Base-by-base conservation (phyloP, 2,888 invertebrate genomes). In the Macrosoma leucophasiata region DNA sequence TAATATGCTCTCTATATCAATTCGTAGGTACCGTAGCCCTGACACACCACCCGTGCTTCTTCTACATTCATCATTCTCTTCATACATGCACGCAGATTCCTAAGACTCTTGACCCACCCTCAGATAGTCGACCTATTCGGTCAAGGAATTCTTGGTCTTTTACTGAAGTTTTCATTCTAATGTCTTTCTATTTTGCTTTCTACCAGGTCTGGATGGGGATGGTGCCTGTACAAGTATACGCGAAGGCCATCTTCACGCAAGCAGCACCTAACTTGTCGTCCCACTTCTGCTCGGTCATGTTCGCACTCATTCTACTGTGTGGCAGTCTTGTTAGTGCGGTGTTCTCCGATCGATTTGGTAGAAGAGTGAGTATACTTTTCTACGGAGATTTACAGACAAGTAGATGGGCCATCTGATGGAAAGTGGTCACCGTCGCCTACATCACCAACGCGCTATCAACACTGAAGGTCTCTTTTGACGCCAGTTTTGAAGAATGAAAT, bases 261-360 rank as follows among this genome's bases (percentile, higher is more conserved):
- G 78, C 89, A 0, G 86, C 86, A 1, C 86, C 86, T 2, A 62
- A 64, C 1, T 46, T 84, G 1, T 78, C 78, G 0, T 73, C 87
- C 0, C 73, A 87, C 26, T 43, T 74, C 10, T 87, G 88, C 27
- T 85, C 90, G 0, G 88, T 90, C 0, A 58, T 88, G 11, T 84
- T 91, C 4, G 89, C 88, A 0, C 47, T 72, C 0, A 81, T 89
- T 0, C 85, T 90, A 37, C 61, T 87, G 1, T 21, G 59, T 2
- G 87, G 87, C 0, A 70, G 86, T 7, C 52, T 69, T 12, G 36
- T 77, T 0, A 74, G 86, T 1, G 71, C 82, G 0, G 28, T 72
- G 0, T 45, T 87, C 1, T 78, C 87, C 50, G 91, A 91, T 48
- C 81, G 71, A 25, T 85, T 86, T 28, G 91, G 91, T 0, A 75